A percentile compares a stretch with the other conserved stretches of the same genome.
Evolutionary conservation across 2,797 vertebrate species (phyloP).

Genomic region (Miichthys miiuy): DNA sequence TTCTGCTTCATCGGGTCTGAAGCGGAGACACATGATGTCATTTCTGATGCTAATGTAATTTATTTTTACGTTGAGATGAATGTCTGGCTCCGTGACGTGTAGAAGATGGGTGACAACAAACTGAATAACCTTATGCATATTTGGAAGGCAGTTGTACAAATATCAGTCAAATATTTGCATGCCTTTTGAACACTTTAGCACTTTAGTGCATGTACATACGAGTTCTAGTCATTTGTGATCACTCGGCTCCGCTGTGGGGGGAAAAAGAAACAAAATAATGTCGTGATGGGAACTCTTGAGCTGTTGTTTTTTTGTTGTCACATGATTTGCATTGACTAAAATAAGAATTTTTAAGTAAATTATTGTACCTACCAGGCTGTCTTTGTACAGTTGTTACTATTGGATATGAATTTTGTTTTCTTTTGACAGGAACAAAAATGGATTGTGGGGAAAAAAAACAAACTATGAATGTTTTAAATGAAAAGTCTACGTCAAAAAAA

Average conservation of each 20-base stretch:
- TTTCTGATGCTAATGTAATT: constrained; percentile 71
- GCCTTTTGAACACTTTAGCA: constrained; percentile 91
- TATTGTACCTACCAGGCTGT: constrained; percentile 88
- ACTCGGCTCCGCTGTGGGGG: constrained; percentile 79
- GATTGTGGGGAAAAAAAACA: constrained; percentile 81
- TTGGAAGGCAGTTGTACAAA: constrained; percentile 86
- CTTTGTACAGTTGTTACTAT: constrained; percentile 89
- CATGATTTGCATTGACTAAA: constrained; percentile 87
- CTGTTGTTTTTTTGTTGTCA: constrained; percentile 87
- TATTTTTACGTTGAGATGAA: constrained; percentile 74
- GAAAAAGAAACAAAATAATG: constrained; percentile 25
- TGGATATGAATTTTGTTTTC: constrained; percentile 78
- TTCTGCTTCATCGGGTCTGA: constrained; percentile 69
- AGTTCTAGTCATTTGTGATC: constrained; percentile 86
- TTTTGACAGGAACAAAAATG: constrained; percentile 84
- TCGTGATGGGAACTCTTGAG: constrained; percentile 83
- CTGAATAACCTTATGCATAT: constrained; percentile 84
- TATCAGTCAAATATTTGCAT: constrained; percentile 88
- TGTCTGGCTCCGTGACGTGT: constrained; percentile 69
- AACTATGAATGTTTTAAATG: constrained; percentile 87
- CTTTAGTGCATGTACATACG: constrained; percentile 94
- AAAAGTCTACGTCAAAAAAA: constrained; percentile 86
- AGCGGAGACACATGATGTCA: constrained; percentile 84
- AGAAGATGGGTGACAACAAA: constrained; percentile 52
- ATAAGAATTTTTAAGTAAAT: constrained; percentile 89